Base-by-base conservation (phyloP, 2,797 vertebrate genomes). In the Sylvia borin region DNA sequence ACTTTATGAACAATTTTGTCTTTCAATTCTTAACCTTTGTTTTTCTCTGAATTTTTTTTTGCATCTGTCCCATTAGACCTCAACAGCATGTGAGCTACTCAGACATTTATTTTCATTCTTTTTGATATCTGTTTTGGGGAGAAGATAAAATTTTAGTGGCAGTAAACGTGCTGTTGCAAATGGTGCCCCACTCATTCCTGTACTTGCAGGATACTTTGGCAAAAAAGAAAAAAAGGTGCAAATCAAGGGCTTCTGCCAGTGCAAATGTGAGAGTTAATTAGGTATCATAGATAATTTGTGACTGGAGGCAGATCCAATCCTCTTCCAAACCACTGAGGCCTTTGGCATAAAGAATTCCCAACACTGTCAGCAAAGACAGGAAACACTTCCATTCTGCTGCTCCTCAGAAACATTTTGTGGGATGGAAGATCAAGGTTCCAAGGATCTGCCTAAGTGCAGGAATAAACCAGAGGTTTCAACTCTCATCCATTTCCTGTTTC, bases 1-100 rank as follows among this genome's bases (percentile, higher is more conserved):
- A 93, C 43, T 95, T 96, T 92, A 74, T 93, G 64, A 38, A 51
- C 34, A 68, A 58, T 85, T 96, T 90, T 88, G n/a, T 79, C 62
- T 85, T 95, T 85, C 53, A 85, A n/a, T 84, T 85, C 53, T 85
- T 95, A 95, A 57, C 36, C 57, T 62, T 48, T 62, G 36, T 50
- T 94, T 75, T 91, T 83, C 54, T 97, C 55, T 74, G 82, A 85
- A 0, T 34, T 50, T 90, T 50, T 90, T 80, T 95, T 67, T n/a
- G 3, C 27, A 66, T 85, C 48, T 76, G 19, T 36, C 67, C 86
- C 5, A 11, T 51, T 85, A 73, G 72, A 74, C 11, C 48, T 58
- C 67, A 90, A 53, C 32, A 25, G 7, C 58, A 43, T n/a, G 50
- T 29, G 10, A 77, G n/a, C 65, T 64, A 57, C 26, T 2, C 77